Conservation (phyloP, 1,140 invertebrate genomes). For the Gonioctena quinquepunctata region DNA sequence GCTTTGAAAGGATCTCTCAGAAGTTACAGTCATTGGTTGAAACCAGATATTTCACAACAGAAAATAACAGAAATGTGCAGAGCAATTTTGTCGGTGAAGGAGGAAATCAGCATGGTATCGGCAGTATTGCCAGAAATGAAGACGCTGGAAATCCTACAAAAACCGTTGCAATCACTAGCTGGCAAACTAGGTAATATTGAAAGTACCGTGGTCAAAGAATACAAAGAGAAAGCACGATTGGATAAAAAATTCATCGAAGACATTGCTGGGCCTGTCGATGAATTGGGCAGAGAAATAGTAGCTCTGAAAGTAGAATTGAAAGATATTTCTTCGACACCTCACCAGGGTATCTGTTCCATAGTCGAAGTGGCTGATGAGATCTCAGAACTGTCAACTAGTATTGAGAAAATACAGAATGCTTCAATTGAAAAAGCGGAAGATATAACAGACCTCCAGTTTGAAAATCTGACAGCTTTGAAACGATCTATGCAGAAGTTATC, state of each 20-base stretch:
- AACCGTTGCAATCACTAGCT: background rate
- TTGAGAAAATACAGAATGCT: background rate
- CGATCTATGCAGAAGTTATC: slow-evolving; percentile 24
- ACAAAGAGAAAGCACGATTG: background rate
- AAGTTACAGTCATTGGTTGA: too few species aligned
- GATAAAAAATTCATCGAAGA: background rate
- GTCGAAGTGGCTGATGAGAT: slow-evolving; percentile 15
- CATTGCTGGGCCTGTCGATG: background rate
- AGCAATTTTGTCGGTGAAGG: slow-evolving; percentile 15
- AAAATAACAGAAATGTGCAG: slow-evolving; percentile 11
- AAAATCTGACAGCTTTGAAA: slow-evolving; percentile 1
- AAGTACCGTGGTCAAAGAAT: background rate
- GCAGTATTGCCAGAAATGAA: background rate
- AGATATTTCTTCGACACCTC: slow-evolving; percentile 9
- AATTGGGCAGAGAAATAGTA: slow-evolving; percentile 20
- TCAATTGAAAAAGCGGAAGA: background rate
- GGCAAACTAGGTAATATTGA: background rate
- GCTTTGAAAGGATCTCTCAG: too few species aligned
- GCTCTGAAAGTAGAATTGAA: slow-evolving; percentile 24
- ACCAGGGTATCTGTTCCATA: slow-evolving; percentile 26
- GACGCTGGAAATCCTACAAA: background rate
- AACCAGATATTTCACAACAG: slow-evolving; percentile 16
- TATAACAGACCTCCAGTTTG: background rate
- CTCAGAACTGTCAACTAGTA: background rate
- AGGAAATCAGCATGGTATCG: background rate